Base-by-base conservation (phyloP, 2,888 invertebrate genomes). In the Archips crataeganus region DNA sequence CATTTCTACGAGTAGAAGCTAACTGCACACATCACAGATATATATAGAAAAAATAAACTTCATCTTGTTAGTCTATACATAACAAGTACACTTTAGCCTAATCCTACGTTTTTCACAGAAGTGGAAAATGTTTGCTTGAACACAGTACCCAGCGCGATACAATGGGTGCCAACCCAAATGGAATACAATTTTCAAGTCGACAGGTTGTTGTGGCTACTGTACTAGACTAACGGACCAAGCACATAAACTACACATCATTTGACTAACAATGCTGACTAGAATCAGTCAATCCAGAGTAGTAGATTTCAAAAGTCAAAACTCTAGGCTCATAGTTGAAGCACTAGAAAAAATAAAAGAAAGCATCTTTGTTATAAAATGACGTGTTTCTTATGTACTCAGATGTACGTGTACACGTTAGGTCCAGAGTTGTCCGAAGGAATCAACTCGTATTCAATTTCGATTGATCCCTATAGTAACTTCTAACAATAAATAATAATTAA, bases 21-120 rank as follows among this genome's bases (percentile, higher is more conserved):
- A 85, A 87, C 85, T 84, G 85, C 89, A 85, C 87, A 85, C 89
- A 91, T 91, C 92, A 92, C 92, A 92, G 92, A 90, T 89, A 82
- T 70, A 81, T 82, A 88, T 90, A 90, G 88, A 90, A 91, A 91
- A 91, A 87, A 92, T 89, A 90, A 88, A 87, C 82, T 87, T 87
- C 84, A 80, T 83, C 84, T 80, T 84, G 84, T 84, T 83, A 84
- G 76, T 85, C 84, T 89, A 89, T 88, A 89, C 84, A 87, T 87
- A 89, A 90, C 90, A 89, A 90, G 88, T 90, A 89, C 89, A 88
- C 86, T 90, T 89, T 84, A 83, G 76, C 78, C 85, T 91, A 90
- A 83, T 71, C 76, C 85, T 86, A 87, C 80, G 62, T 77, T 79
- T 70, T 81, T 79, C 79, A 80, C 80, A 79, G 75, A 77, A 75